Conservation (phyloP, 2,113 vertebrate genomes). For the Scomber japonicus region DNA sequence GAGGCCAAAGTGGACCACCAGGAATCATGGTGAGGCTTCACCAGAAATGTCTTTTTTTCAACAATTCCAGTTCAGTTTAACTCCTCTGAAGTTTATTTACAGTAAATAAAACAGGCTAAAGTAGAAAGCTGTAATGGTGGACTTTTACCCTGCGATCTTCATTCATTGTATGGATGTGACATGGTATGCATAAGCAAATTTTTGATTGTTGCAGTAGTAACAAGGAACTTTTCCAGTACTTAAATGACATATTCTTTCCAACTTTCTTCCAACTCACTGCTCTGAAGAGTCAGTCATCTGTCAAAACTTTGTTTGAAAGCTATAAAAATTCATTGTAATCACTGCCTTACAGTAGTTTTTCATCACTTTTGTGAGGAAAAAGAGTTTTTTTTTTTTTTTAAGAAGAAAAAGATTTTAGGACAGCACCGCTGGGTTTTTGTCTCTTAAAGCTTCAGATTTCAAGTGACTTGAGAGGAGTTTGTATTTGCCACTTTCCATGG, state of each 20-base stretch:
- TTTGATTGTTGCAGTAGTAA: neutral
- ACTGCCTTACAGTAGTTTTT: slow-evolving; percentile 16
- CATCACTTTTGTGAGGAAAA: slow-evolving; percentile 21
- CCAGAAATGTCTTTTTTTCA: neutral
- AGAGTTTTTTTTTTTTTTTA: slow-evolving; percentile 4
- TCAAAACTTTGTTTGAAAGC: slow-evolving; percentile 17
- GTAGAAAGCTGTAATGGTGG: neutral
- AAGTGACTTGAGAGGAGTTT: slow-evolving; percentile 18
- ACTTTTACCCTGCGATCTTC: slow-evolving; percentile 2
- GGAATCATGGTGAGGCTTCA: slow-evolving; percentile 67
- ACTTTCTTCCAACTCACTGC: slow-evolving; percentile 1
- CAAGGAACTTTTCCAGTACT: neutral
- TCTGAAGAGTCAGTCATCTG: slow-evolving; percentile 5
- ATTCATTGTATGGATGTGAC: slow-evolving; percentile 1
- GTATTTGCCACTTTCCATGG: slow-evolving; percentile 18
- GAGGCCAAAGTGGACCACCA: slow-evolving; percentile 70
- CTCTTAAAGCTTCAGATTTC: slow-evolving; percentile 33
- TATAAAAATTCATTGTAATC: slow-evolving; percentile 36
- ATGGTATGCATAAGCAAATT: neutral
- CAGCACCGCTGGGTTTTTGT: slow-evolving; percentile 39
- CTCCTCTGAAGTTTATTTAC: neutral
- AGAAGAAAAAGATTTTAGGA: slow-evolving; percentile 8
- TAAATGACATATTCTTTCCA: slow-evolving; percentile 8
- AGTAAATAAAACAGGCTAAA: neutral
- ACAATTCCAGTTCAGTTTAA: neutral